These are phyloP conservation scores for Melinopterus prodromus DNA, from an alignment of 2,888 invertebrate species.

Conservation along the genomic window DNA sequence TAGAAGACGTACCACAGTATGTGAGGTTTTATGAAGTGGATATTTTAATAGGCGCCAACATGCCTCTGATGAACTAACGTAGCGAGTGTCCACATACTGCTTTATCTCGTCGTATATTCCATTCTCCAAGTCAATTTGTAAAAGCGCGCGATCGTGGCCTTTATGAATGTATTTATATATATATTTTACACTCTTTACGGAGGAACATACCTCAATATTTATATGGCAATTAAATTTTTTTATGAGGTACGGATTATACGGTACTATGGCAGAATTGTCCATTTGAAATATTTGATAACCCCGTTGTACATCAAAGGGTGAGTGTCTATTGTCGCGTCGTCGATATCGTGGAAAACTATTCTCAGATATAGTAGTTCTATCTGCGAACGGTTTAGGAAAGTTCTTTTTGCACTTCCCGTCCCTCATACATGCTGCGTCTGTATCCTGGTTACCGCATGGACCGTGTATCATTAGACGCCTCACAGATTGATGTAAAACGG, in stretches of 20 bases:
- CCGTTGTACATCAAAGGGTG: slow-evolving; percentile 35
- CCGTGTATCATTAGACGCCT: not conserved
- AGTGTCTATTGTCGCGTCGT: not conserved
- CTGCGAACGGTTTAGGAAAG: not conserved
- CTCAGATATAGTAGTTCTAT: not conserved
- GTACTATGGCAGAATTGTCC: slow-evolving; percentile 53
- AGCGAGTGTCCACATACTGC: not conserved
- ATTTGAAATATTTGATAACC: slow-evolving; percentile 28
- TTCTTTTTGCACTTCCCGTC: not conserved
- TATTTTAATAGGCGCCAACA: not conserved
- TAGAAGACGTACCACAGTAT: slow-evolving; percentile 42
- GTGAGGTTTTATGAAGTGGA: not conserved
- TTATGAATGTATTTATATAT: not conserved
- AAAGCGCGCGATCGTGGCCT: not conserved
- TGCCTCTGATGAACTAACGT: not conserved
- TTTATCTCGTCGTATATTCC: not conserved
- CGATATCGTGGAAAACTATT: not conserved
- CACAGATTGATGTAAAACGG: not conserved
- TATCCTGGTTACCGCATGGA: not conserved
- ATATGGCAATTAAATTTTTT: slow-evolving; percentile 47
- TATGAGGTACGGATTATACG: slow-evolving; percentile 45
- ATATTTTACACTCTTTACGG: slow-evolving; percentile 44
- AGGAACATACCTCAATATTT: slow-evolving; percentile 46
- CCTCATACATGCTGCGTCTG: not conserved
- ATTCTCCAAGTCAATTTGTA: not conserved